phyloP scores from a whole-genome alignment of 2,797 vertebrate species.

The Microtus obscurus region DNA sequence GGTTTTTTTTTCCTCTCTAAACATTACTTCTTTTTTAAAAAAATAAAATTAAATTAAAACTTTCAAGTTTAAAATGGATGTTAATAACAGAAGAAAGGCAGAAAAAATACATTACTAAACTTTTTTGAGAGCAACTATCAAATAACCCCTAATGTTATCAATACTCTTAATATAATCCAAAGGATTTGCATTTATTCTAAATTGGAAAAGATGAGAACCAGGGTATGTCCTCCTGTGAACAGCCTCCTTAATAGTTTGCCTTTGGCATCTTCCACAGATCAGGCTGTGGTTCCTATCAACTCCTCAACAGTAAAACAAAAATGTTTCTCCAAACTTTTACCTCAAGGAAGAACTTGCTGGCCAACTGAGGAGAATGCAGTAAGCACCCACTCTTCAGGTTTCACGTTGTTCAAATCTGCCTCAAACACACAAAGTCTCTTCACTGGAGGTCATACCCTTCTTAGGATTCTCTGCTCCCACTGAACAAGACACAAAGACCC shows the following conservation, averaged over 20 bases:
- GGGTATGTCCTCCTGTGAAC: not conserved
- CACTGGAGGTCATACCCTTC: not conserved
- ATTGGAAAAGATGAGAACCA: not conserved
- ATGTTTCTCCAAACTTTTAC: not conserved
- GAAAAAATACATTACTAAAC: not conserved
- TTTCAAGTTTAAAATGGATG: not conserved
- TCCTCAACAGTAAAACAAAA: not conserved
- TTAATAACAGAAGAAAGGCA: not conserved
- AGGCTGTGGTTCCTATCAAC: not conserved
- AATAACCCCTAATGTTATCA: not conserved
- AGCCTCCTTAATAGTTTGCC: not conserved
- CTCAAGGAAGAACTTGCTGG: not conserved
- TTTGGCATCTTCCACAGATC: not conserved
- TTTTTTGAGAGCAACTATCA: not conserved
- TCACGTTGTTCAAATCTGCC: not conserved
- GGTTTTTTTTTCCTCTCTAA: not conserved
- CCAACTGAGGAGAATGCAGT: not conserved
- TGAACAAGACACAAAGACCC: not conserved
- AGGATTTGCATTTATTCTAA: not conserved
- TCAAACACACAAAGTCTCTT: not conserved
- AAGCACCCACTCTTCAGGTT: not conserved
- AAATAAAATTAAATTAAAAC: not conserved
- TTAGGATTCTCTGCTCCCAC: not conserved
- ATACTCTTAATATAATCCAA: constrained; percentile 27
- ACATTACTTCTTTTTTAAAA: not conserved